Evolutionary conservation across 2,797 vertebrate species (phyloP), one percentile per base, ranked within the genome.

Genomic region (Eulemur albifrons): DNA sequence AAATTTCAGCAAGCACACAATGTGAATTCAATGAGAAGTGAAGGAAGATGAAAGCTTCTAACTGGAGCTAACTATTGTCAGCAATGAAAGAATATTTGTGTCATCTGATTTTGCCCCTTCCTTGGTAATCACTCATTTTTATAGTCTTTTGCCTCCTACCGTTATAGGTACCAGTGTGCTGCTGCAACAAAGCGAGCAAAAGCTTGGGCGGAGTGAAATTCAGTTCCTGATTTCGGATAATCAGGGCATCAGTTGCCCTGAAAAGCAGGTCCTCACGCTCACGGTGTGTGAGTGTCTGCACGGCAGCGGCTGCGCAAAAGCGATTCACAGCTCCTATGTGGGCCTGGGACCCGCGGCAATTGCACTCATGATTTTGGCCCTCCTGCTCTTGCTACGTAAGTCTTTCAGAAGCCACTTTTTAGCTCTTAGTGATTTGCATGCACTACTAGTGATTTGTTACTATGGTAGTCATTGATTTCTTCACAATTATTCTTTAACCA

Each of bases 331-430:
- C 0, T 0, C 10, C 32, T 94, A 90, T 0, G 92, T 98, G 43
- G 95, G 97, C 9, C 96, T 99, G 93, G 99, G 98, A 38, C 97
- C 98, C 0, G 98, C 96, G 14, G 99, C 98, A 0, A 21, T 99
- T 72, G 98, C 96, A 0, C 97, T 99, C 0, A 99, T 99, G 52
- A 97, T 99, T 93, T 90, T 99, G 87, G 98, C 98, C 0, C 94
- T 99, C 70, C 95, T 99, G 81, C 97, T 99, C 35, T n/a, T 99
- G 95, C 95, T 99, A 21, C 95, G 99, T 99, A 98, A 98, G 99
- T 99, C 91, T 84, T 25, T 30, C 12, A 30, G 30, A 80, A 81
- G 52, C 38, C 38, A 81, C 5, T 43, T 35, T 12, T 11, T 40
- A 30, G 25, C 57, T 14, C 27, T 38, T 38, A 54, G 32, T 90